Evolutionary conservation across 2,113 vertebrate genomes (phyloP), one percentile per base, ranked within the genome.

Genomic region (Eonycteris spelaea): DNA sequence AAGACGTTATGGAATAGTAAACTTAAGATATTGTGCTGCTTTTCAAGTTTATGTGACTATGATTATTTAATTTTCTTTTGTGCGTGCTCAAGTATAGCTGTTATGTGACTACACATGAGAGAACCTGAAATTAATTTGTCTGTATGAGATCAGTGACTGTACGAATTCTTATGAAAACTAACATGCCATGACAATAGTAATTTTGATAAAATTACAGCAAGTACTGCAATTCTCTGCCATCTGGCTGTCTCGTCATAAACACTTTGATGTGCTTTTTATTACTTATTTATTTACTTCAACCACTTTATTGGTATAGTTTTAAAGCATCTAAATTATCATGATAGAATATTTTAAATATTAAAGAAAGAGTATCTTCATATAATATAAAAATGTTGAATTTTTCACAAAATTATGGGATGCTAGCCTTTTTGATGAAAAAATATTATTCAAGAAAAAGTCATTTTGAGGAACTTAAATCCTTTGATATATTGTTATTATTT

Each of bases 71-170:
- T 99, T 99, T 99, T 98, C 98, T 98, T 98, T 99, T 98, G 98
- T 99, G 98, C 86, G 2, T 99, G 98, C 97, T 99, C 98, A 98
- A 99, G 98, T 98, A 98, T 98, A 98, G 98, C 98, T 99, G 98
- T 98, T 98, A 99, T 98, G 98, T 92, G 98, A 99, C 98, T 98
- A 98, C 98, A 98, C 98, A 98, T 98, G 98, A 99, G 97, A 99
- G 98, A 99, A 99, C 98, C 98, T 99, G 98, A 99, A 99, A 99
- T 99, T 99, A 99, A 99, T 99, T 98, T 99, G 98, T 98, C 98
- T 98, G 98, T 99, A 98, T 98, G 97, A 98, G 98, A 99, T 98
- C 98, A 99, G 98, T 99, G 98, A 99, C 98, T 98, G 98, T 98
- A 99, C 98, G 98, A 98, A 98, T 98, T 98, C 98, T 98, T 98